Conservation (phyloP, 2,797 vertebrate genomes). For the Euthynnus affinis region DNA sequence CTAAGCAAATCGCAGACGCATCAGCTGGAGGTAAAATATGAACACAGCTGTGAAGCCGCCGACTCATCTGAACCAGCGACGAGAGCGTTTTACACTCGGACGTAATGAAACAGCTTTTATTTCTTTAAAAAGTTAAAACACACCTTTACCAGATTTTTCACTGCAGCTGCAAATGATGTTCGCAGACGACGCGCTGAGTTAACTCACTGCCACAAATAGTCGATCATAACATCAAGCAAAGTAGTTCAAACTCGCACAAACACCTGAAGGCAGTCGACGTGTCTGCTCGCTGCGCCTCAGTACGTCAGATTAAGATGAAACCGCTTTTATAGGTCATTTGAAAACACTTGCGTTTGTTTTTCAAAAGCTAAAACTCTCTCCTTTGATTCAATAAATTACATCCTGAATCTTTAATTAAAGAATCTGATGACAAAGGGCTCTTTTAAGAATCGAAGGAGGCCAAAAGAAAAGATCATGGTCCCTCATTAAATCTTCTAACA, state of each 20-base stretch:
- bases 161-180: background rate
- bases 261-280: background rate
- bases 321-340: no score
- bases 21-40: background rate
- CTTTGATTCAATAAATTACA: background rate
- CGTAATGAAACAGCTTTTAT: background rate
- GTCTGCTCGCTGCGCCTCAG: background rate
- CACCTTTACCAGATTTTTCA: no score
- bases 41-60: no score
- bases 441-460: background rate
- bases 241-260: background rate
- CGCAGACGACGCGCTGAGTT: background rate
- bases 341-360: background rate
- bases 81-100: no score
- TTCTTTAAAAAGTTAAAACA: no score
- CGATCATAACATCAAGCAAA: no score
- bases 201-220: background rate
- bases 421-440: no score
- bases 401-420: constrained; percentile 1
- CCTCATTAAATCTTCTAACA: background rate
- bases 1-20: background rate
- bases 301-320: background rate
- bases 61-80: background rate
- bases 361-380: background rate
- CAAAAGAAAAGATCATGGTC: background rate